A percentile compares a stretch with the other conserved stretches of the same genome.
Conservation (phyloP, 1,140 invertebrate species). For the Drosophila hydei region DNA sequence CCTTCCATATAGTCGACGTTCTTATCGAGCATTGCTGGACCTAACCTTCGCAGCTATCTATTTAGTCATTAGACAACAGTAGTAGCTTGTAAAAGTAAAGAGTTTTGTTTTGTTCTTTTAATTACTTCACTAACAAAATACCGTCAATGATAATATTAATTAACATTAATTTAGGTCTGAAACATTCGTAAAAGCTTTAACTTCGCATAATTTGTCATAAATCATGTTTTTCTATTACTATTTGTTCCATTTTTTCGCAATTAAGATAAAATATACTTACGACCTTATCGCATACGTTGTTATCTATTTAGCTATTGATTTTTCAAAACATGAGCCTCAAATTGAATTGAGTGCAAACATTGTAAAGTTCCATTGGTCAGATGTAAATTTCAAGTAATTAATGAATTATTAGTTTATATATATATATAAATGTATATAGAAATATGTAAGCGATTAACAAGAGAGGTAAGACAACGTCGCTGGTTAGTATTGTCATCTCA, state of each 20-base stretch:
- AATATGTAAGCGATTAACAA: not conserved
- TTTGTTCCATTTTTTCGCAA: not conserved
- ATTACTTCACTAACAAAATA: not conserved
- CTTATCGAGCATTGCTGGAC: not conserved
- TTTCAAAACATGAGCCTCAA: constrained; percentile 8
- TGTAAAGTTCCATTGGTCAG: not conserved
- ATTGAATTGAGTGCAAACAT: constrained; percentile 1
- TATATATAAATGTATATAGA: not conserved
- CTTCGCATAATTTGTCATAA: too few relatives aligned
- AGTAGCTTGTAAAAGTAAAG: not conserved
- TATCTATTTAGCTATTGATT: constrained; percentile 7
- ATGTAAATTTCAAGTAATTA: too few relatives aligned
- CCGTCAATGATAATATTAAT: too few relatives aligned
- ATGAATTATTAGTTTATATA: not conserved
- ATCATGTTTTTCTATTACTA: too few relatives aligned
- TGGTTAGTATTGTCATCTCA: not conserved
- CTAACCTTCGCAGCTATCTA: constrained; percentile 12
- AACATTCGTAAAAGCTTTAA: too few relatives aligned
- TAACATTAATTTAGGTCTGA: too few relatives aligned
- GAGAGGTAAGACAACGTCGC: not conserved
- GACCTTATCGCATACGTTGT: constrained; percentile 17
- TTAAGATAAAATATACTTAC: constrained; percentile 7
- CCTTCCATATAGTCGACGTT: not conserved
- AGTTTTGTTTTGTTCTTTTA: not conserved
- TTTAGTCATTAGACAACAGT: not conserved